These are phyloP conservation scores for Rafetus swinhoei DNA, from an alignment of 2,113 vertebrate genomes.

Conservation along the genomic window DNA sequence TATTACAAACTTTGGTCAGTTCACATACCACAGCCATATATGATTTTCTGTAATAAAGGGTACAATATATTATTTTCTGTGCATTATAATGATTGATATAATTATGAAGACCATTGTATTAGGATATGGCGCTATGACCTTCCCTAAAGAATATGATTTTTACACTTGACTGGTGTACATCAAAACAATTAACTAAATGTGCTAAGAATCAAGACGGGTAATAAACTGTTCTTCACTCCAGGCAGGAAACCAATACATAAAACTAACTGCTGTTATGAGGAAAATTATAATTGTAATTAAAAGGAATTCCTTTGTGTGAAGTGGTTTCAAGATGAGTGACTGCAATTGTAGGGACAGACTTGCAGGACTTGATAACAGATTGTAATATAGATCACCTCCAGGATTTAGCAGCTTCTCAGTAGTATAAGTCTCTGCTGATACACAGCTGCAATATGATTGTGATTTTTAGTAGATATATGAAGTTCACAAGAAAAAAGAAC, in stretches of 20 bases:
- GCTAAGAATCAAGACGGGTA: slow-evolving; percentile 13
- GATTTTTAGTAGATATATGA: background rate
- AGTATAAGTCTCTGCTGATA: background rate
- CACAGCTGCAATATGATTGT: background rate
- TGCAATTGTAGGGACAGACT: background rate
- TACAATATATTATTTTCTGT: background rate
- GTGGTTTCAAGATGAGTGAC: background rate
- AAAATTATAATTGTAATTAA: background rate
- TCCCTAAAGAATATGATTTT: slow-evolving; percentile 64
- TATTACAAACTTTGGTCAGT: background rate
- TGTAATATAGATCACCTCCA: too few species aligned
- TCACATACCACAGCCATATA: background rate
- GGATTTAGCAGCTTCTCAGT: background rate
- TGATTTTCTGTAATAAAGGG: slow-evolving; percentile 9
- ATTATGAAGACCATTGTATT: slow-evolving; percentile 35
- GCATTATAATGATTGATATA: slow-evolving; percentile 15
- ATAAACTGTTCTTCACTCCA: slow-evolving; percentile 14
- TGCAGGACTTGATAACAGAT: background rate
- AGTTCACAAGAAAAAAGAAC: background rate
- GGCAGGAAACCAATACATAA: background rate
- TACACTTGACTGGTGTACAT: slow-evolving; percentile 36
- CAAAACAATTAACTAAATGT: slow-evolving; percentile 29
- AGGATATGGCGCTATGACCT: slow-evolving; percentile 2
- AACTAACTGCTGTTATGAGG: slow-evolving; percentile 16
- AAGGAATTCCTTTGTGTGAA: background rate